Percentiles rank a stretch among this genome's conserved stretches.
Evolutionary conservation across 92 coral and sea anemone genomes (phyloP).

Genomic region (Micromussa lordhowensis): DNA sequence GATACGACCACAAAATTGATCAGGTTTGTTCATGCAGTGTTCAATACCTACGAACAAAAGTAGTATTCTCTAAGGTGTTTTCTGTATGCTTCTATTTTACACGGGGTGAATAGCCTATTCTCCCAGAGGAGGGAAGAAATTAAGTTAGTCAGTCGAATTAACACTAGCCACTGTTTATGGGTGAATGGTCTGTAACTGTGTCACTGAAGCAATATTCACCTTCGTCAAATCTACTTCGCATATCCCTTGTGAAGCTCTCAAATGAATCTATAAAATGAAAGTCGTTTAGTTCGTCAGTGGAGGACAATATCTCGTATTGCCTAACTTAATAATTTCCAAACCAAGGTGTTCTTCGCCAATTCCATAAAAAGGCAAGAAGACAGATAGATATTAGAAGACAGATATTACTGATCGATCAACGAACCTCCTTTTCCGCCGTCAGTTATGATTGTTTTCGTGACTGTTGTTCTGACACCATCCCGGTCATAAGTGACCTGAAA

Average conservation of each 20-base stretch:
- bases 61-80: no score
- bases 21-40: no score
- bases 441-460: conserved; percentile 61
- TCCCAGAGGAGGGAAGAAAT: no score
- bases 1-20: no score
- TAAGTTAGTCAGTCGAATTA: no score
- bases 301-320: neutral
- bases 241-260: conserved; percentile 34
- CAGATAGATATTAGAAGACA: neutral
- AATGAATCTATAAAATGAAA: conserved; percentile 3
- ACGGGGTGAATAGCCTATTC: no score
- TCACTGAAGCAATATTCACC: conserved; percentile 11
- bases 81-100: no score
- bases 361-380: neutral
- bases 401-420: neutral
- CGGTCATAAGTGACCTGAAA: conserved; percentile 66
- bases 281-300: neutral
- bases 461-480: conserved; percentile 67
- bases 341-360: no score
- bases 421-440: conserved; percentile 44
- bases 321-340: no score
- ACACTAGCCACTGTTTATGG: no score
- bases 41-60: no score
- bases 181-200: no score
- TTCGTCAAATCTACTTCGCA: conserved; percentile 35